Conservation (phyloP, 2,113 vertebrate species). For the Salvelinus alpinus region DNA sequence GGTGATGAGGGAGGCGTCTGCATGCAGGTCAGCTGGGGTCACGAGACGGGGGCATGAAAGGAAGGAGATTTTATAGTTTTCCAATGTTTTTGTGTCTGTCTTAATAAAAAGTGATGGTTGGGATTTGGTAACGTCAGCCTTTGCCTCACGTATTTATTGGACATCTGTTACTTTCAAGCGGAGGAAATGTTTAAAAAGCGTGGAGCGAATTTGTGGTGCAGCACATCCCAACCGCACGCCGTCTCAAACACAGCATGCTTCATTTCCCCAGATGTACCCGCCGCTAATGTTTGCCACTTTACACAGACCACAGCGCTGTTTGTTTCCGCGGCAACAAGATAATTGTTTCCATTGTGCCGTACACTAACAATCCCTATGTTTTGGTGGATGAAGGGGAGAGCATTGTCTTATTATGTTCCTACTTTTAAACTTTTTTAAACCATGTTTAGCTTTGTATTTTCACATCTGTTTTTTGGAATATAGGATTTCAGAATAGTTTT, state of each 20-base stretch:
- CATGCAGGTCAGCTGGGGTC: slow-evolving; percentile 42
- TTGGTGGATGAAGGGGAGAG: slow-evolving; percentile 1
- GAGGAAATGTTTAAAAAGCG: slow-evolving; percentile 56
- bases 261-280: slow-evolving; percentile 53
- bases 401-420: neutral
- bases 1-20: slow-evolving; percentile 31
- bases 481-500: neutral
- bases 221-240: slow-evolving; percentile 40
- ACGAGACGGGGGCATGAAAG: slow-evolving; percentile 17
- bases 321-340: slow-evolving; percentile 38
- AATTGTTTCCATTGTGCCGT: slow-evolving; percentile 37
- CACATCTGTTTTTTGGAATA: neutral
- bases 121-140: slow-evolving; percentile 32
- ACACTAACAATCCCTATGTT: neutral
- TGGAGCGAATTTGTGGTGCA: slow-evolving; percentile 43
- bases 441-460: slow-evolving; percentile 22
- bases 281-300: slow-evolving; percentile 62
- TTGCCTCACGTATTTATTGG: slow-evolving; percentile 49
- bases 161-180: slow-evolving; percentile 64
- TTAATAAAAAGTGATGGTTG: slow-evolving; percentile 53
- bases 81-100: slow-evolving; percentile 34
- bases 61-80: slow-evolving; percentile 14
- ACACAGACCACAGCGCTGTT: slow-evolving; percentile 56
- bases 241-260: slow-evolving; percentile 43
- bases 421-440: slow-evolving; percentile 12